A percentile compares a stretch with the other conserved stretches of the same genome.
Evolutionary conservation across 2,888 invertebrate genomes (phyloP).

Genomic region (Pristionchus exspectatus): DNA sequence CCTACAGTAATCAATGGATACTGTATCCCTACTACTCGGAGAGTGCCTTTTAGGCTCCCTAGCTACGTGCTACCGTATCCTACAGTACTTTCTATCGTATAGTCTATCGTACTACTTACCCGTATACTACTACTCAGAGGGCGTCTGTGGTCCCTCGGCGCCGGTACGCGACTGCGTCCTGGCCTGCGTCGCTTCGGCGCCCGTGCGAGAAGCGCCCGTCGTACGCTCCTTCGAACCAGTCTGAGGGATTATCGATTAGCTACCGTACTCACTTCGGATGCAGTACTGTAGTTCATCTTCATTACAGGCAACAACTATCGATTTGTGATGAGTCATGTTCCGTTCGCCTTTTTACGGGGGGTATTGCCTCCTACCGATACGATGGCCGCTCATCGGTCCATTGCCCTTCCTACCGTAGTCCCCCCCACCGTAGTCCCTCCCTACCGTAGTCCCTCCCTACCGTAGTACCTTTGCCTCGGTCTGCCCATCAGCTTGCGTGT

Average conservation of each 20-base stretch:
- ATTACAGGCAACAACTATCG: too few relatives aligned
- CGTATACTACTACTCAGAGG: background rate
- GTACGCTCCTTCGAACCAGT: background rate
- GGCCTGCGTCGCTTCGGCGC: background rate
- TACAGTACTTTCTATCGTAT: too few relatives aligned
- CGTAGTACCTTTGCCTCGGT: constrained; percentile 15
- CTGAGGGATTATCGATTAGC: background rate
- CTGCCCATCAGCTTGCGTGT: background rate
- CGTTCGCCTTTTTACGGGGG: background rate
- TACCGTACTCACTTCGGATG: background rate
- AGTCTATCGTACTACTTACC: too few relatives aligned
- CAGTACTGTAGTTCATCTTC: too few relatives aligned
- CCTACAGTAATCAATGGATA: background rate
- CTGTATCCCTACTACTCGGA: background rate
- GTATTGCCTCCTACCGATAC: too few relatives aligned
- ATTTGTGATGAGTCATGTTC: too few relatives aligned
- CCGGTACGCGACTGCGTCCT: background rate
- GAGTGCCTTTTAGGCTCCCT: background rate
- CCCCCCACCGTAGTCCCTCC: background rate
- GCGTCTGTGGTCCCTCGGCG: background rate
- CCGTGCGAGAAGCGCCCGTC: background rate
- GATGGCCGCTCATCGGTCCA: too few relatives aligned
- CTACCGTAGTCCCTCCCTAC: background rate
- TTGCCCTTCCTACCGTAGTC: too few relatives aligned
- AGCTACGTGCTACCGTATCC: background rate